These are phyloP conservation scores for Percopsis omiscomaycus DNA, from an alignment of 2,797 vertebrate genomes.

Conservation along the genomic window DNA sequence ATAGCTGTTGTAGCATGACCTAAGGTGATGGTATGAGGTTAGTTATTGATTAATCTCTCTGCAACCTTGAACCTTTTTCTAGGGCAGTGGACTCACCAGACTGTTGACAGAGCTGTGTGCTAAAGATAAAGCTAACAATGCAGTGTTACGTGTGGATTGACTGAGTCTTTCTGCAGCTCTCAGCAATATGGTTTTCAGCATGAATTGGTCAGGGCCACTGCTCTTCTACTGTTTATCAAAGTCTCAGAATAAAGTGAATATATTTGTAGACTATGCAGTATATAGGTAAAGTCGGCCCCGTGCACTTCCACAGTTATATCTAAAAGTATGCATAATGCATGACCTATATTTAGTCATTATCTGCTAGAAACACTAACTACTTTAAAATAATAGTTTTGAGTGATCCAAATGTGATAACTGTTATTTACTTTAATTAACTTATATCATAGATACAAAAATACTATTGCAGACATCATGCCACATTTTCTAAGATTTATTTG, in stretches of 20 bases:
- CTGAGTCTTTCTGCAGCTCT: conserved; percentile 48
- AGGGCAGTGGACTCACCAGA: conserved; percentile 78
- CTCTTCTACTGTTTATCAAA: conserved; percentile 30
- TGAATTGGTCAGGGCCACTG: conserved; percentile 39
- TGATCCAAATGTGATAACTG: not conserved
- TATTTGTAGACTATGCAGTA: not conserved
- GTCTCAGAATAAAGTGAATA: not conserved
- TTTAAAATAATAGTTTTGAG: not conserved
- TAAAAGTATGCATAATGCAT: not conserved
- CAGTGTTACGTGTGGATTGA: conserved; percentile 51
- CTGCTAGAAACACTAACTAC: not conserved
- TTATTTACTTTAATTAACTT: too few species aligned
- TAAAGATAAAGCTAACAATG: conserved; percentile 76
- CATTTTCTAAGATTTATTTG: not conserved
- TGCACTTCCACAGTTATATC: not conserved
- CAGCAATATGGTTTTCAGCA: conserved; percentile 64
- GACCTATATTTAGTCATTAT: not conserved
- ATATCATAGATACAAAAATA: not conserved
- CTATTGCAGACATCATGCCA: not conserved
- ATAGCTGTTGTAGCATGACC: conserved; percentile 47
- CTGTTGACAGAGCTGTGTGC: conserved; percentile 79
- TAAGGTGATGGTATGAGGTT: conserved; percentile 59
- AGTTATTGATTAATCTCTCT: conserved; percentile 75
- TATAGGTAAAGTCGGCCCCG: not conserved
- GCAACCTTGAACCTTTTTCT: conserved; percentile 79